Base-by-base conservation (phyloP, 2,797 vertebrate species). In the Melanotaenia nigrans region DNA sequence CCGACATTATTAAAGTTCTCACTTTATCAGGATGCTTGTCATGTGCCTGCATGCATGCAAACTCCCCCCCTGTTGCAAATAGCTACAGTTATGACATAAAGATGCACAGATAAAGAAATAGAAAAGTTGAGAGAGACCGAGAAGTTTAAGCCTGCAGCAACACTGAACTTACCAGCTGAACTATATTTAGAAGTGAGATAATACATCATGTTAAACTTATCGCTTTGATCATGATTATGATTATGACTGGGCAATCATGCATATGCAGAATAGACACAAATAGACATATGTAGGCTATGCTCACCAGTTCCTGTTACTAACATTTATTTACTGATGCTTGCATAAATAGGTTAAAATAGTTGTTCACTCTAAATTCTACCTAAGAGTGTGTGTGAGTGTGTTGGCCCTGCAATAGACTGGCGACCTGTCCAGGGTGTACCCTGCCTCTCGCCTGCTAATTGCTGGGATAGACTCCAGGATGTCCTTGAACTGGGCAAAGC, bases 151-250 rank as follows among this genome's bases (percentile, higher is more conserved):
- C 85, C 84, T 83, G 78, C 79, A 89, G 90, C 77, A 79, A 65
- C 77, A 69, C 83, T 83, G 75, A 83, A 79, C 82, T 89, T 82
- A 86, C 78, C 80, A 83, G 78, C 70, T 51, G 71, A 68, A 86
- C 90, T 92, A 92, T 88, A 91, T 91, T 90, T 92, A 93, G 90
- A 83, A 56, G 77, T 77, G 88, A 88, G 89, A 91, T 88, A 91
- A 87, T 81, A 80, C 89, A 89, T 90, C 89, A 89, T 80, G 72
- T 84, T 90, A 87, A 83, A 86, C 84, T 89, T 88, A 89, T 91
- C 87, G 83, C 75, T 90, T 86, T 90, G 89, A 91, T 91, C 81
- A 76, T 81, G 78, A 87, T 89, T 90, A 84, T 81, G 85, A 88
- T 88, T 87, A 88, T 89, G 85, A 78, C 86, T 75, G 60, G 68